Base-by-base conservation (phyloP, 2,797 vertebrate species). In the Nyctibius grandis region DNA sequence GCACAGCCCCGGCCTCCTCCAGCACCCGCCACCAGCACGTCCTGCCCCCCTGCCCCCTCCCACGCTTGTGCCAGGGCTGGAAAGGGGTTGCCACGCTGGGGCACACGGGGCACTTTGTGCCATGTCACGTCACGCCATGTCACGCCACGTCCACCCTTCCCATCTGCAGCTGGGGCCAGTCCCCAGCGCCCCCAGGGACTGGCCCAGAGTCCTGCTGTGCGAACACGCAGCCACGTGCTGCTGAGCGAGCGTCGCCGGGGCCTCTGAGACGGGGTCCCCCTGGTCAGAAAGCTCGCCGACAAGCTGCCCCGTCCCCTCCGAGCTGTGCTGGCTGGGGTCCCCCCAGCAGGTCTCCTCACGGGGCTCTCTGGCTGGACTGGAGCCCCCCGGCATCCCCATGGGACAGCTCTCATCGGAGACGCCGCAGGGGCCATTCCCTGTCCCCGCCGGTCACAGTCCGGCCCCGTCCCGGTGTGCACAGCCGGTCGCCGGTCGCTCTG, bases 121-220 rank as follows among this genome's bases (percentile, higher is more conserved):
- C 26, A 3, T 2, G 9, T 5, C 5, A 19, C 4, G 9, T 21
- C n/a, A 50, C 3, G 26, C 22, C 44, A n/a, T 8, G 17, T 25
- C 68, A 23, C 23, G 47, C 21, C 11, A 48, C 12, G 47, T n/a
- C n/a, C 21, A 23, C 6, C 25, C 31, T 42, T 42, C 18, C 34
- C 12, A 14, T 3, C 38, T 26, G 38, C 38, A 38, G 67, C 48
- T 21, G 34, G 33, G 5, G 3, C 7, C 11, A 2, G 45, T 48
- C 10, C 33, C n/a, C 33, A 29, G n/a, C 9, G 23, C 12, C 22
- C 48, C 48, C 48, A 48, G 48, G 22, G 23, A 23, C 48, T 48
- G 22, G 48, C 48, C 23, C 48, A 48, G 48, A 25, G 22, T 48
- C 48, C 12, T 48, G 48, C 14, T 50, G 25, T 21, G n/a, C 3